Evolutionary conservation across 2,888 invertebrate genomes (phyloP).

Genomic region (Chrysomela aeneicollis): DNA sequence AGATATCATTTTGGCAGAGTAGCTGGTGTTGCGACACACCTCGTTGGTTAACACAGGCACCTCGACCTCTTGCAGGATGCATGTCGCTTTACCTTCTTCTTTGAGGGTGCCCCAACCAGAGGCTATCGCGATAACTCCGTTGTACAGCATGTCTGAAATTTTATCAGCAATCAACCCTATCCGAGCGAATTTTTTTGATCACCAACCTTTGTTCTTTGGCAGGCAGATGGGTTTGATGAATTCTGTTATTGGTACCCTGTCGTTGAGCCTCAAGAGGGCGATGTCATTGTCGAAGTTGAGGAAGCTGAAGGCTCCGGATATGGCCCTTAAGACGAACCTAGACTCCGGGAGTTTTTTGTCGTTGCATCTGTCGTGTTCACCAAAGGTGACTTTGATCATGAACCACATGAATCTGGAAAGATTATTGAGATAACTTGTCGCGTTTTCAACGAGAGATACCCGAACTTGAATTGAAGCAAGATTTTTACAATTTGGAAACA

Average conservation of each 20-base stretch:
- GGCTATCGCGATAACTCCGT: conserved; percentile 76
- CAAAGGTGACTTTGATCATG: conserved; percentile 89
- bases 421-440: neutral
- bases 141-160: conserved; percentile 73
- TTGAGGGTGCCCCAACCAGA: conserved; percentile 89
- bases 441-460: no score
- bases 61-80: conserved; percentile 83
- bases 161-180: neutral
- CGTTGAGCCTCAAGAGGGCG: conserved; percentile 81
- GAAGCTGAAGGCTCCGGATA: conserved; percentile 83
- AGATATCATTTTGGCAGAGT: conserved; percentile 83
- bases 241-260: conserved; percentile 79
- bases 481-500: no score
- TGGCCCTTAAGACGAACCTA: conserved; percentile 78
- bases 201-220: conserved; percentile 71
- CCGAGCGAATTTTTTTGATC: neutral
- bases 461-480: no score
- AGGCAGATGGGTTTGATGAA: conserved; percentile 85
- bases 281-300: conserved; percentile 90
- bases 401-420: conserved; percentile 87
- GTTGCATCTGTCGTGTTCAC: conserved; percentile 85
- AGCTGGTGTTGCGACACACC: conserved; percentile 79
- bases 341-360: conserved; percentile 77
- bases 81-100: conserved; percentile 86
- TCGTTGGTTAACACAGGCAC: conserved; percentile 78